phyloP scores from a whole-genome alignment of 2,113 vertebrate species.

The Oxyruncus cristatus region DNA sequence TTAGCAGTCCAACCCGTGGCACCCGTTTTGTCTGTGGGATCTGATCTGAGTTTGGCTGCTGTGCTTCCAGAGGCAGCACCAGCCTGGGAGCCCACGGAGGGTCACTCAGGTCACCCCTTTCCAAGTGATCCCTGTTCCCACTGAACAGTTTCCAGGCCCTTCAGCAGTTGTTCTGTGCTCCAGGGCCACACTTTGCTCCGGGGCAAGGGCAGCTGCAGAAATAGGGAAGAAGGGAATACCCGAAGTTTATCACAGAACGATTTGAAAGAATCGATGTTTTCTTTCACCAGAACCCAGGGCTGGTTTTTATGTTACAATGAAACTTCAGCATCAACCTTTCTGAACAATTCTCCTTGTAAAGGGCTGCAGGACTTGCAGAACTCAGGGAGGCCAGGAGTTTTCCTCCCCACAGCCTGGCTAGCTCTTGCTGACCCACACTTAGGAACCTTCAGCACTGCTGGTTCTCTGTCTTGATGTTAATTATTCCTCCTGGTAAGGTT shows the following conservation, averaged over 20 bases:
- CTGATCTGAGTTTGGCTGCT: background rate
- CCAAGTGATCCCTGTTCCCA: accelerated
- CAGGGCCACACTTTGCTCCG: background rate
- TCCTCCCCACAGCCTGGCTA: background rate
- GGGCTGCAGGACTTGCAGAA: background rate
- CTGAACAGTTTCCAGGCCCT: background rate
- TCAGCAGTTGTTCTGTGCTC: background rate
- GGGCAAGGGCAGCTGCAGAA: background rate
- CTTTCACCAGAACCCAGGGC: background rate
- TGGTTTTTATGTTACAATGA: background rate
- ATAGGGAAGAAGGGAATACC: accelerated
- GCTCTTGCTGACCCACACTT: background rate
- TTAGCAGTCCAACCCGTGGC: background rate
- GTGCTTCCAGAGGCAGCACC: background rate
- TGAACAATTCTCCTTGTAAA: background rate
- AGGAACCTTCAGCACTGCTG: accelerated
- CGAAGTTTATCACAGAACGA: background rate
- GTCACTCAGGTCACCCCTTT: background rate
- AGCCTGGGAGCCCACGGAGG: background rate
- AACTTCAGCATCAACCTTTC: background rate
- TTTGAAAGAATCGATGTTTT: accelerated
- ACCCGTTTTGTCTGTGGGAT: background rate
- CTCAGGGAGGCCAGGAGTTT: background rate
- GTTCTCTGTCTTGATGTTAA: background rate
- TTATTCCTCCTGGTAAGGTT: background rate